Conservation (phyloP, 2,113 vertebrate genomes). For the Daboia siamensis region DNA sequence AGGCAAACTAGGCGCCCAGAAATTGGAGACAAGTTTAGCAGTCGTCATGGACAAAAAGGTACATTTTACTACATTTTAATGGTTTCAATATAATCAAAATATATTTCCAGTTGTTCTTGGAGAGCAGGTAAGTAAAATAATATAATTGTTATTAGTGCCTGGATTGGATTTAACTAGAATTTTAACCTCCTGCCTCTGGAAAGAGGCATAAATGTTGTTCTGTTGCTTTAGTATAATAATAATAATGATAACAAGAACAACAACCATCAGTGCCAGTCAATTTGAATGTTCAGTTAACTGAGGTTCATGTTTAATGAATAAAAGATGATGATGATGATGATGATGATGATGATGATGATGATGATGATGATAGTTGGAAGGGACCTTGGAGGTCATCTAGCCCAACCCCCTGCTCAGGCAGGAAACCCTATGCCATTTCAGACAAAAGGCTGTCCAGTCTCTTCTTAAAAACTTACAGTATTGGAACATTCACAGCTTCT, state of each 20-base stretch:
- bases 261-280: no score
- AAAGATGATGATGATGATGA: no score
- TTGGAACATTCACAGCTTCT: no score
- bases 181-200: background rate
- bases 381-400: no score
- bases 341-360: rapidly evolving
- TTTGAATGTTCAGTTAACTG: no score
- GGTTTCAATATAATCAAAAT: background rate
- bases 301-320: no score
- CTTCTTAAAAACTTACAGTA: no score
- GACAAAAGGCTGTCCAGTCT: no score
- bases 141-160: background rate
- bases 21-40: constrained; percentile 98
- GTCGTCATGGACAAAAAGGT: constrained; percentile 98
- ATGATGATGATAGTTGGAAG: no score
- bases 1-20: constrained; percentile 94
- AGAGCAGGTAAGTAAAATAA: background rate
- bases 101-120: background rate
- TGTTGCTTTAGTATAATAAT: background rate
- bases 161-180: background rate
- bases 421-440: no score
- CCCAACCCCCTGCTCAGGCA: no score
- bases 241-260: no score
- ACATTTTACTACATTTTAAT: constrained; percentile 13
- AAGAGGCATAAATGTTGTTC: background rate